Conservation (phyloP, 2,797 vertebrate species). For the Meriones psammophilus region DNA sequence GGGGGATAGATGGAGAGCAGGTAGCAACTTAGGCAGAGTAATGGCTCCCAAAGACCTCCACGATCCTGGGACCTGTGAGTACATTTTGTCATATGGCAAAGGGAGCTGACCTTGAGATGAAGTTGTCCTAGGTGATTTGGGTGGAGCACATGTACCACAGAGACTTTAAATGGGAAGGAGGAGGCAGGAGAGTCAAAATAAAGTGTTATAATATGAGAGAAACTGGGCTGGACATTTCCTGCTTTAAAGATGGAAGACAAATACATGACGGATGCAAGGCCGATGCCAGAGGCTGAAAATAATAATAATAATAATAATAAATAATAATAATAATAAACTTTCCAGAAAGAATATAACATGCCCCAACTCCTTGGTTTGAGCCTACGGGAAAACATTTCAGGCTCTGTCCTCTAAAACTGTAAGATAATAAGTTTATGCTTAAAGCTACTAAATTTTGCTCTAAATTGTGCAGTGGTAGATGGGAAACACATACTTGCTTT, state of each 20-base stretch:
- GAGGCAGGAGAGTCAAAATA: not conserved
- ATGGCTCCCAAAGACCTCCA: not conserved
- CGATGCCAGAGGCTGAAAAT: not conserved
- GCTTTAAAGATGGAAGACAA: not conserved
- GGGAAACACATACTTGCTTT: not conserved
- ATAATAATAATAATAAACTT: not conserved
- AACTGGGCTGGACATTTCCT: not conserved
- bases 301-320: not conserved
- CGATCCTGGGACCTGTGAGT: not conserved
- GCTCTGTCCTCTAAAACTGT: not conserved
- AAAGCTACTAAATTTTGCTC: not conserved
- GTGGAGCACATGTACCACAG: not conserved
- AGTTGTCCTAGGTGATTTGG: not conserved
- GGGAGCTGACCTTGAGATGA: slow-evolving; percentile 4
- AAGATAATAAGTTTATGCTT: not conserved
- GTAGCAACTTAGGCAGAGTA: not conserved
- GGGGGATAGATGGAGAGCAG: not conserved
- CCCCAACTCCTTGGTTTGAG: not conserved
- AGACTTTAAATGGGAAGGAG: not conserved
- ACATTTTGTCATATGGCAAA: not conserved
- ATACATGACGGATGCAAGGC: not conserved
- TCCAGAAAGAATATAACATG: not conserved
- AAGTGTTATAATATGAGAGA: not conserved
- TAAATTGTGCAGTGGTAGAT: not conserved
- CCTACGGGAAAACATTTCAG: not conserved